These are phyloP conservation scores for Schizaphis graminum DNA, from an alignment of 2,888 invertebrate genomes.

Conservation along the genomic window DNA sequence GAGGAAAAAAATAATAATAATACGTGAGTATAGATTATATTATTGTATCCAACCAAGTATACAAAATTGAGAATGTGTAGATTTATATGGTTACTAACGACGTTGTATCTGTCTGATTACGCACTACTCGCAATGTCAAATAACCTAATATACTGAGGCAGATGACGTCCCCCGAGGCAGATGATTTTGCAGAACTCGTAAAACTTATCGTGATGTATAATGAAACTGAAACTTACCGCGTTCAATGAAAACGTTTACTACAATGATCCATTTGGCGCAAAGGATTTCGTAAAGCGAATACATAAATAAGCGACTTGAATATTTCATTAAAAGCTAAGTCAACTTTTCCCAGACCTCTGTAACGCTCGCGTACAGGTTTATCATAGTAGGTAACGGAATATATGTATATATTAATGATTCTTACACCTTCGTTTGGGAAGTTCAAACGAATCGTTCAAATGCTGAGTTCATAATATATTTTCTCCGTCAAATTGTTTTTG, in stretches of 20 bases:
- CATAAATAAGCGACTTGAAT: constrained; percentile 16
- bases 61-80: background rate
- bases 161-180: background rate
- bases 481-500: background rate
- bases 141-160: background rate
- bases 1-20: background rate
- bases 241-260: constrained; percentile 36
- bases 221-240: constrained; percentile 11
- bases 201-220: constrained; percentile 6
- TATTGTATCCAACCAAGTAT: background rate
- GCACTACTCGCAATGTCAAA: background rate
- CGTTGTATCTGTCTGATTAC: background rate
- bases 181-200: constrained; percentile 8
- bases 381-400: background rate
- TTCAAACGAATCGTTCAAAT: background rate
- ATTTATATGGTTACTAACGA: background rate
- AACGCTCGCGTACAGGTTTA: background rate
- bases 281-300: constrained; percentile 11
- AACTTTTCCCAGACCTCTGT: background rate
- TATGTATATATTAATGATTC: background rate
- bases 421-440: constrained; percentile 6
- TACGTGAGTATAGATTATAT: background rate
- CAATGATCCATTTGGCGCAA: constrained; percentile 6
- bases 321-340: constrained; percentile 42
- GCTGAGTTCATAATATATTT: background rate